Conservation (phyloP, 2,888 invertebrate species). For the Antheraea yamamai region DNA sequence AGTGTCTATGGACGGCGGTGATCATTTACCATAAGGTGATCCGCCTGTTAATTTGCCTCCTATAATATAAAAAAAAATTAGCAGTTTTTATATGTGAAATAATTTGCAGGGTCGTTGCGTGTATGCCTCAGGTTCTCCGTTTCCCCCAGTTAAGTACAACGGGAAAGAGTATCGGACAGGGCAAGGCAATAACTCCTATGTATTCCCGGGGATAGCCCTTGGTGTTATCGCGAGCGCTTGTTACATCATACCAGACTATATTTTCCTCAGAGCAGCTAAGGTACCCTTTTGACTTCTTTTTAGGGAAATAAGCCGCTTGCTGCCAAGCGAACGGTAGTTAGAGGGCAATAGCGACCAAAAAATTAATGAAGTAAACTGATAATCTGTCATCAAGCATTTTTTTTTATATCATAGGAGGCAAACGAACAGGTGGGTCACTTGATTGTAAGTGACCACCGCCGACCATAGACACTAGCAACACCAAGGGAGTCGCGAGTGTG, state of each 20-base stretch:
- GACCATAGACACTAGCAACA: too few relatives aligned
- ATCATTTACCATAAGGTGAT: too few relatives aligned
- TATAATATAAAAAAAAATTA: not conserved
- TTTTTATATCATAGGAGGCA: too few relatives aligned
- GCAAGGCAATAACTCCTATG: constrained; percentile 97
- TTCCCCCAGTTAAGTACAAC: constrained; percentile 88
- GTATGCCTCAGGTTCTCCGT: constrained; percentile 96
- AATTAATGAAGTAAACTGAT: too few relatives aligned
- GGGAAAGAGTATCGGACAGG: constrained; percentile 92
- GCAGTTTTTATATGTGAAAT: not conserved
- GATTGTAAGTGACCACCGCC: too few relatives aligned
- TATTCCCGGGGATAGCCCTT: constrained; percentile 95
- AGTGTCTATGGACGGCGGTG: too few relatives aligned
- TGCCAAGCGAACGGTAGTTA: not conserved
- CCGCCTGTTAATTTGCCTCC: too few relatives aligned
- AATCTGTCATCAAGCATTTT: too few relatives aligned
- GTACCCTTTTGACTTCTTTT: constrained; percentile 57
- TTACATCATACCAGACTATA: constrained; percentile 92
- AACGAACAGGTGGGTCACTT: too few relatives aligned
- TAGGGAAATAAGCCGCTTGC: not conserved
- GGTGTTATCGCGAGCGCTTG: constrained; percentile 93
- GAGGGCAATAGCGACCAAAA: not conserved
- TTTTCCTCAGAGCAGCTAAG: constrained; percentile 94
- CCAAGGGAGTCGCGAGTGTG: too few relatives aligned
- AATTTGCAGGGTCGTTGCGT: constrained; percentile 89